These are phyloP conservation scores for Coenonympha glycerion DNA, from an alignment of 2,888 invertebrate genomes.

Conservation along the genomic window DNA sequence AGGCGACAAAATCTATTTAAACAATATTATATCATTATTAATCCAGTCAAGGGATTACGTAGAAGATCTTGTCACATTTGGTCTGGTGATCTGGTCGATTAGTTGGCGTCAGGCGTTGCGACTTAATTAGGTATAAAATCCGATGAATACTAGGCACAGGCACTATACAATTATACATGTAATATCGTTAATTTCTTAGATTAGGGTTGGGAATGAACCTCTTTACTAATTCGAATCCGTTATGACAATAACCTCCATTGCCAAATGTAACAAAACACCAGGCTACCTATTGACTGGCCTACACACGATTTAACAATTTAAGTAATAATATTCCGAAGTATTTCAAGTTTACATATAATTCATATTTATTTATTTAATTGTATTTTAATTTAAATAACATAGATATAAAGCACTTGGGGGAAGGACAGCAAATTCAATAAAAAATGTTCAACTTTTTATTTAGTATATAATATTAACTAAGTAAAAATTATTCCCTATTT, in stretches of 20 bases:
- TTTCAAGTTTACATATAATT: conserved; percentile 71
- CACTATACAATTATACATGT: too few species aligned
- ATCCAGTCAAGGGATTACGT: conserved; percentile 30
- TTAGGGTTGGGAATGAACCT: neutral
- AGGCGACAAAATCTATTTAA: conserved; percentile 64
- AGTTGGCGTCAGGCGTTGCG: neutral
- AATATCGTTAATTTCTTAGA: conserved; percentile 1
- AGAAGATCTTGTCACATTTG: conserved; percentile 37
- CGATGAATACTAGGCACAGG: conserved; percentile 10
- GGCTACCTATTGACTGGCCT: conserved; percentile 36
- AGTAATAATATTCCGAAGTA: conserved; percentile 69
- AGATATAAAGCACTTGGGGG: conserved; percentile 77
- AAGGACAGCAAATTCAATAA: conserved; percentile 78
- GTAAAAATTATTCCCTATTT: conserved; percentile 76
- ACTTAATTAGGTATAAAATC: neutral
- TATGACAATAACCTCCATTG: conserved; percentile 30
- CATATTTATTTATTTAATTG: conserved; percentile 70
- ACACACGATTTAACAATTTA: conserved; percentile 66
- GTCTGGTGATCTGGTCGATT: conserved; percentile 28
- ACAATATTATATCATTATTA: conserved; percentile 47
- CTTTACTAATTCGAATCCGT: neutral
- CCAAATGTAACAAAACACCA: conserved; percentile 38
- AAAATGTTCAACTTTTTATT: conserved; percentile 73
- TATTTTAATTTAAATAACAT: conserved; percentile 75
- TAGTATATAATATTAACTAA: conserved; percentile 73